Conservation (phyloP, 1,140 invertebrate species). For the Drosophila azteca region DNA sequence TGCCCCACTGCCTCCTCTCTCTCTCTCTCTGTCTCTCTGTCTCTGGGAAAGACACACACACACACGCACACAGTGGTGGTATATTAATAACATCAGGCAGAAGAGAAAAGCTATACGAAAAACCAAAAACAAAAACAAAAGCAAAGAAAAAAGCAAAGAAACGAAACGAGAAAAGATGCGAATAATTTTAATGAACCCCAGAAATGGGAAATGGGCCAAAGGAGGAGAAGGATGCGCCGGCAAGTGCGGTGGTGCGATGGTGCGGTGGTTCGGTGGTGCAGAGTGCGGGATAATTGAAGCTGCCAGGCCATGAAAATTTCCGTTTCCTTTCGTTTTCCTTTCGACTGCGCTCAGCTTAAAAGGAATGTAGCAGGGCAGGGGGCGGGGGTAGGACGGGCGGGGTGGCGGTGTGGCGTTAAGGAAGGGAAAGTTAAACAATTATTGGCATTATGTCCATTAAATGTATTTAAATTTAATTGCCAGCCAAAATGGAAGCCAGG, state of each 20-base stretch:
- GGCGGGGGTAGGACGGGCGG: too few species aligned
- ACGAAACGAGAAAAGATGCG: constrained; percentile 26
- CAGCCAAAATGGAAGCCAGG: neutral
- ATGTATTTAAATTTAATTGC: constrained; percentile 47
- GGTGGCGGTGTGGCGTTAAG: too few species aligned
- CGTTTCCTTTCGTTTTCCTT: too few species aligned
- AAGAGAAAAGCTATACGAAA: neutral
- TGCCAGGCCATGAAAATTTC: constrained; percentile 39
- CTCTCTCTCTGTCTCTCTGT: too few species aligned
- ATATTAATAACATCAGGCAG: constrained; percentile 39
- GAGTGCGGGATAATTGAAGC: constrained; percentile 33
- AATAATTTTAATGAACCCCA: constrained; percentile 62
- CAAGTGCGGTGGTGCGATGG: too few species aligned
- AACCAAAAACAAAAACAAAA: constrained; percentile 17
- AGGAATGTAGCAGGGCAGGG: neutral
- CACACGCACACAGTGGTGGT: neutral
- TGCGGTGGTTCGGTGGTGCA: too few species aligned
- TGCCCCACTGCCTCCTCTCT: too few species aligned
- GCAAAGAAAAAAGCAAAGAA: neutral
- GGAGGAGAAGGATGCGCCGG: neutral
- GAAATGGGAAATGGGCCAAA: constrained; percentile 4
- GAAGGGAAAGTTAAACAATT: constrained; percentile 43
- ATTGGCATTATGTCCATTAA: constrained; percentile 45
- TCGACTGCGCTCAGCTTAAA: neutral
- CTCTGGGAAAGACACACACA: too few species aligned